These are phyloP conservation scores for Shinisaurus crocodilurus DNA, from an alignment of 2,113 vertebrate genomes.

Conservation along the genomic window DNA sequence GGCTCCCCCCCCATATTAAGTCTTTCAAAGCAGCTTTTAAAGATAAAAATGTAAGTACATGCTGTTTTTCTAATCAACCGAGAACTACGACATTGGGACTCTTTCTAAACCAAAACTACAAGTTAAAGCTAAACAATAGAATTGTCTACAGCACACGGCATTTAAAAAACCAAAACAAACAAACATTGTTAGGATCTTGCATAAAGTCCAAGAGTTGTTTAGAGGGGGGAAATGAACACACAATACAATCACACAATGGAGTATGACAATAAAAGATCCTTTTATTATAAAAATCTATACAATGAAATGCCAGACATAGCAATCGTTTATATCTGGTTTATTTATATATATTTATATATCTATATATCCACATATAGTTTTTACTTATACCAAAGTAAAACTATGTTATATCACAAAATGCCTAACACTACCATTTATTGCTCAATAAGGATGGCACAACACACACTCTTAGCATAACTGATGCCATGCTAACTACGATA, in stretches of 20 bases:
- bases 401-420: slow-evolving; percentile 77
- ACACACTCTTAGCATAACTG: slow-evolving; percentile 78
- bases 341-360: slow-evolving; percentile 80
- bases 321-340: slow-evolving; percentile 78
- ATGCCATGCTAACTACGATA: slow-evolving; percentile 87
- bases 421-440: slow-evolving; percentile 86
- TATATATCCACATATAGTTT: slow-evolving; percentile 75
- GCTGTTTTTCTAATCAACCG: not conserved
- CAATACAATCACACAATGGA: slow-evolving; percentile 63
- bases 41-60: not conserved
- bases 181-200: fast-evolving
- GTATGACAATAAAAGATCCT: slow-evolving; percentile 77
- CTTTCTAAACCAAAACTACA: not conserved
- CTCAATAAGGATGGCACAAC: slow-evolving; percentile 89
- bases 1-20: not conserved
- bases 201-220: not conserved
- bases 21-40: not conserved
- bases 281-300: slow-evolving; percentile 88
- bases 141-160: fast-evolving
- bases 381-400: slow-evolving; percentile 81
- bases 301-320: slow-evolving; percentile 80
- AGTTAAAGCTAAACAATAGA: not conserved
- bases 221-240: slow-evolving; percentile 36
- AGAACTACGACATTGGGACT: not conserved
- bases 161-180: not conserved